Conservation (phyloP, 2,888 invertebrate species). For the Lasioglossum oenotherae region DNA sequence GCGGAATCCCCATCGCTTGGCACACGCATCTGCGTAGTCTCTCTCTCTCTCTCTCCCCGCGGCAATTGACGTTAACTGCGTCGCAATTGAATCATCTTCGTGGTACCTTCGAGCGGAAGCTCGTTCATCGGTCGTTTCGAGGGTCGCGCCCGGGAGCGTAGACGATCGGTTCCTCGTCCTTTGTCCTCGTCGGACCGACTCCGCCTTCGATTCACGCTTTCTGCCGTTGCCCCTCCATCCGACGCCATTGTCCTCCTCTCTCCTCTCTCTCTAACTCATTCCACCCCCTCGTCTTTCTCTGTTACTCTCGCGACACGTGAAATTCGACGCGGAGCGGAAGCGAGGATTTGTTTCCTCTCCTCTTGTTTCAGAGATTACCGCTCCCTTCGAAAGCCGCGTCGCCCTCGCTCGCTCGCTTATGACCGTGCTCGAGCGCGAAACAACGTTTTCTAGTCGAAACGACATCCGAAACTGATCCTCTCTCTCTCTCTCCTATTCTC, state of each 20-base stretch:
- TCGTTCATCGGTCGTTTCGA: constrained; percentile 3
- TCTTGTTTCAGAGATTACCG: constrained; percentile 34
- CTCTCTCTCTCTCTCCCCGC: neutral
- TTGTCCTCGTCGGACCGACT: neutral
- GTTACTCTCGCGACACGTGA: constrained; percentile 1
- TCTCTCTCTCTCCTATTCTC: neutral
- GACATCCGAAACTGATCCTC: constrained; percentile 2
- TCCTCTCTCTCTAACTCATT: neutral
- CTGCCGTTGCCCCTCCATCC: neutral
- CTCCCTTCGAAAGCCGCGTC: neutral
- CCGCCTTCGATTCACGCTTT: constrained; percentile 9
- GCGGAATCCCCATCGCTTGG: neutral
- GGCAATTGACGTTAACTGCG: constrained; percentile 42
- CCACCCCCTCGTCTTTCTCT: neutral
- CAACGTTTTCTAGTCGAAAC: neutral
- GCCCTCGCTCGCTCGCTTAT: neutral
- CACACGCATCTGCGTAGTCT: constrained; percentile 25
- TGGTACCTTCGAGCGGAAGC: constrained; percentile 28
- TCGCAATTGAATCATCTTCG: constrained; percentile 42
- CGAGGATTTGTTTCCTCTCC: constrained; percentile 52
- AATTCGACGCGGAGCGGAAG: constrained; percentile 49
- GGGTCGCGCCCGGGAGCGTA: neutral
- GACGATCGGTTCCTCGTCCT: constrained; percentile 12
- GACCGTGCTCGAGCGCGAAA: neutral
- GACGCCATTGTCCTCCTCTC: constrained; percentile 17